Conservation (phyloP, 2,797 vertebrate genomes). For the Gobionotothen gibberifrons region DNA sequence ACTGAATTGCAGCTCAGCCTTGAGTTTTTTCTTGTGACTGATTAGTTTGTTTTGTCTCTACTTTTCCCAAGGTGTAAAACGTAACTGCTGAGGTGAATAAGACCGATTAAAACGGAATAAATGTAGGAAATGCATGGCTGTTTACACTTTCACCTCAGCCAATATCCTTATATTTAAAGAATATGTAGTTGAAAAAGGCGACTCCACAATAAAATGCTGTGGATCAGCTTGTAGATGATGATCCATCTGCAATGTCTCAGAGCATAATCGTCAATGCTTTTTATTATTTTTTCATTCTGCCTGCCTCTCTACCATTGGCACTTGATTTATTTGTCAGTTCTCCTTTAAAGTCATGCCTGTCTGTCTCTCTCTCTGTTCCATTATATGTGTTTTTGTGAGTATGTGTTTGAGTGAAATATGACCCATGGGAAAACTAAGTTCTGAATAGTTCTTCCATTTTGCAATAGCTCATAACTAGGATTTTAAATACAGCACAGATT, state of each 20-base stretch:
- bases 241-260: not conserved
- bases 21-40: not conserved
- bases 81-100: not conserved
- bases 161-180: not conserved
- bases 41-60: not conserved
- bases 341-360: conserved; percentile 22
- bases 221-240: not conserved
- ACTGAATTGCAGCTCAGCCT: not conserved
- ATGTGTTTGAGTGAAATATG: conserved; percentile 37
- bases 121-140: not conserved
- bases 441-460: conserved; percentile 10
- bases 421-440: conserved; percentile 26
- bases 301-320: conserved; percentile 6
- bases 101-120: not conserved
- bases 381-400: not conserved
- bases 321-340: conserved; percentile 33
- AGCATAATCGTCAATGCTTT: conserved; percentile 29
- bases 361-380: not conserved
- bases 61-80: not conserved
- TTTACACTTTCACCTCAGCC: not conserved
- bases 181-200: not conserved
- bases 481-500: conserved; percentile 47
- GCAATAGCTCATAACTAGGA: conserved; percentile 18
- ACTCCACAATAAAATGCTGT: not conserved
- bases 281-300: conserved; percentile 3